Base-by-base conservation (phyloP, 1,140 invertebrate species). In the Metaphire vulgaris region DNA sequence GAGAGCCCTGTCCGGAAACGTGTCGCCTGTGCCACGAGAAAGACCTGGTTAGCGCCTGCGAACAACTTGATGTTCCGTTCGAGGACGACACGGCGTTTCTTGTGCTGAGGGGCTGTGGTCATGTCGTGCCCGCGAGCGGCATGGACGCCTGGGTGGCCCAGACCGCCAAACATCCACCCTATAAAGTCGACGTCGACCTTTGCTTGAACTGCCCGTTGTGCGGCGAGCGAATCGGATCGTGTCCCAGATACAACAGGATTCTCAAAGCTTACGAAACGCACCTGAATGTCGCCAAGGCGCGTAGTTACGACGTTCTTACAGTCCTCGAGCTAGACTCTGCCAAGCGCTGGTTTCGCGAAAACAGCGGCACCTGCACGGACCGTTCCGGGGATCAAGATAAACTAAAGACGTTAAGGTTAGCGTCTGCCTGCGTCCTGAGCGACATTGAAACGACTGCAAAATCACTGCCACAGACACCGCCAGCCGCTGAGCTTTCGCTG, bases 41-140 rank as follows among this genome's bases (percentile, higher is more conserved):
- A 31, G 86, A 79, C 89, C 80, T 90, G 0, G 84, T 83, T 32
- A 87, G 85, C 28, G 88, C 91, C 6, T 12, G 21, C 21, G 41
- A 56, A 56, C 86, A 91, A 69, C 86, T 87, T 79, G 86, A 85
- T 1, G 77, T 73, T 16, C 85, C 87, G 80, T 83, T 87, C 74
- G 85, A 85, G 64, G 68, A 71, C 31, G 83, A 84, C 79, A 78
- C 81, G 0, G 77, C 77, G 74, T 84, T 91, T 82, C 85, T 92
- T 69, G 80, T 86, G 41, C 81, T 92, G 28, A 83, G 89, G 80
- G 90, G 91, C 81, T 92, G 91, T 82, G 81, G 84, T 6, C 91
- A 92, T 81, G 78, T 88, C 1, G 82, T 92, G 78, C 90, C 91
- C 81, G 82, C 86, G 21, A 80, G 86, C 14, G 88, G 86, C 64